Base-by-base conservation (phyloP, 2,888 invertebrate species). In the Netelia virgata region DNA sequence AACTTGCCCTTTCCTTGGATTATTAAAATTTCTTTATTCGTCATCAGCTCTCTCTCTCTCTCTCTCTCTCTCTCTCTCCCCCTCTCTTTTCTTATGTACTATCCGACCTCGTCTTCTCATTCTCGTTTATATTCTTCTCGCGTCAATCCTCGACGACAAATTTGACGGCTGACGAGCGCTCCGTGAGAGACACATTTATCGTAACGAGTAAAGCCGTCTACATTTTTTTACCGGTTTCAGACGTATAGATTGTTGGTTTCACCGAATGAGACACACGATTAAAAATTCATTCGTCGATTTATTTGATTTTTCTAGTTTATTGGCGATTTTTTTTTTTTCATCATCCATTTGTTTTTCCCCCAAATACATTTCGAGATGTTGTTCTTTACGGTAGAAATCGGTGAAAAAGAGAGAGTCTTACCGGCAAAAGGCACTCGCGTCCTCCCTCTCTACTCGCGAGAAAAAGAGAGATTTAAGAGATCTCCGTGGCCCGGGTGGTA, bases 401-500 rank as follows among this genome's bases (percentile, higher is more conserved):
- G 28, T 28, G 28, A 5, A 28, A n/a, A 74, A 74, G 36, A 5
- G 47, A 14, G 8, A 28, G 28, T 28, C 28, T 61, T 64, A 28
- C 1, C 3, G 47, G 20, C 11, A 70, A 70, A 82, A 57, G 8
- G 68, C 50, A 63, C 72, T 55, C 18, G 50, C 5, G n/a, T 28
- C 59, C 41, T 59, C 59, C 16, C n/a, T 77, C 73, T 61, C 75
- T 47, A 57, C 53, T 53, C 70, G 76, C 70, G 63, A 53, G 77
- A 50, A 50, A 61, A 47, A 78, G 57, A 68, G 61, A 85, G 83
- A 81, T 85, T 79, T 72, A 82, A 68, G 83, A 85, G 81, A 77
- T 79, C 74, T 70, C 70, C 50, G 50, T 64, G 61, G 79, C 57
- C 69, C 66, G 53, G 74, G 78, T 86, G 88, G 92, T 93, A 93